phyloP scores from a whole-genome alignment of 2,797 vertebrate species.

The Gymnothorax javanicus region DNA sequence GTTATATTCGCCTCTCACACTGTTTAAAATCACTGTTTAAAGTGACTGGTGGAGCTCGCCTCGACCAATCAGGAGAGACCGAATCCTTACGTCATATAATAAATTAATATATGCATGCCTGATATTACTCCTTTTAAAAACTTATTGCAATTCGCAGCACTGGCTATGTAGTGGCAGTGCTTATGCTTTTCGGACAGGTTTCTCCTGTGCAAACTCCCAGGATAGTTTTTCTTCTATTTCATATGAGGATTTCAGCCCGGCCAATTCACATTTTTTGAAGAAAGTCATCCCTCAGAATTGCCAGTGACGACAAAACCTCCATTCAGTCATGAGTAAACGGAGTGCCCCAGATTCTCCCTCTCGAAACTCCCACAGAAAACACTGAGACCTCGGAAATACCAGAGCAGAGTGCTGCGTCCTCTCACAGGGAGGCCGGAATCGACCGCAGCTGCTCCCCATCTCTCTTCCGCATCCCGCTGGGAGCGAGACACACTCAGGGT shows the following conservation, averaged over 20 bases:
- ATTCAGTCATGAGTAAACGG: neutral
- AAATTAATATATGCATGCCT: neutral
- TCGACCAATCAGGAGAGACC: too few relatives aligned
- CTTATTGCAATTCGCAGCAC: neutral
- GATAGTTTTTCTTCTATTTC: too few relatives aligned
- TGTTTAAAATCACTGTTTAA: too few relatives aligned
- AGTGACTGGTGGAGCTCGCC: too few relatives aligned
- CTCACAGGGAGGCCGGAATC: neutral
- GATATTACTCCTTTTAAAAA: neutral
- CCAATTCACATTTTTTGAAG: neutral
- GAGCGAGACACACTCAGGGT: neutral
- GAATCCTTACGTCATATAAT: neutral
- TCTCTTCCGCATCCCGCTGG: neutral
- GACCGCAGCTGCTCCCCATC: neutral
- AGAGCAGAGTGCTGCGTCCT: neutral
- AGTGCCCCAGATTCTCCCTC: neutral
- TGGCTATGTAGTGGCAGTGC: neutral
- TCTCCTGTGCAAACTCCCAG: neutral
- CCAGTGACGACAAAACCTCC: neutral
- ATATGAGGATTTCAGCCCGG: too few relatives aligned
- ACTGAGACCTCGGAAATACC: neutral
- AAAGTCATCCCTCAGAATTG: neutral
- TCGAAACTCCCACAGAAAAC: neutral
- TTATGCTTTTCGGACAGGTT: neutral
- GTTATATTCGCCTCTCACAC: too few relatives aligned